Conservation (phyloP, 2,797 vertebrate genomes). For the Pseudochromis fuscus region DNA sequence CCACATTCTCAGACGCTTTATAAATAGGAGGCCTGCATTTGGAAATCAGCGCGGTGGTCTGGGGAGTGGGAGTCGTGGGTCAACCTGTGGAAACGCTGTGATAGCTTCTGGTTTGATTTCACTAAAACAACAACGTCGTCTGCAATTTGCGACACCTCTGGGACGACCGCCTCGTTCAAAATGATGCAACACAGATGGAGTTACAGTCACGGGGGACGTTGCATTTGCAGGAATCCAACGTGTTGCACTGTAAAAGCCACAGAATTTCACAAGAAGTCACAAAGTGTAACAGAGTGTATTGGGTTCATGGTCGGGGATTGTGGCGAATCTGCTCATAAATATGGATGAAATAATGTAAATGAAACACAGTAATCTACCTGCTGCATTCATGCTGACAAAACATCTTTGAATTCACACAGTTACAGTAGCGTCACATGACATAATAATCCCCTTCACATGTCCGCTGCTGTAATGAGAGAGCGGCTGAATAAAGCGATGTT, state of each 20-base stretch:
- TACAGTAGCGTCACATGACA: constrained; percentile 49
- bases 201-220: constrained; percentile 28
- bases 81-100: constrained; percentile 24
- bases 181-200: constrained; percentile 27
- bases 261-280: constrained; percentile 42
- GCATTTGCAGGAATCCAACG: constrained; percentile 21
- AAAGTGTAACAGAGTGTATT: constrained; percentile 21
- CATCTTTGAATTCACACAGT: constrained; percentile 24
- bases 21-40: constrained; percentile 49
- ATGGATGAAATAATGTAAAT: not conserved
- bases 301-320: constrained; percentile 1
- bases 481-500: constrained; percentile 30
- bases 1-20: constrained; percentile 43
- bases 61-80: not conserved
- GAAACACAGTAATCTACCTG: not conserved
- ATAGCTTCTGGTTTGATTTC: constrained; percentile 43
- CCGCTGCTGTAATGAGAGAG: not conserved
- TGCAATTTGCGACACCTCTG: constrained; percentile 48
- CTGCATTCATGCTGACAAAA: not conserved
- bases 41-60: constrained; percentile 38
- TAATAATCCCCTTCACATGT: constrained; percentile 52
- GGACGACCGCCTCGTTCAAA: constrained; percentile 27
- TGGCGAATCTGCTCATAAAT: not conserved
- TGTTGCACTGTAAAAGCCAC: constrained; percentile 4
- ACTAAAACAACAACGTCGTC: constrained; percentile 13